Evolutionary conservation across 1,140 invertebrate genomes (phyloP).

Genomic region (Calosoma granatense): DNA sequence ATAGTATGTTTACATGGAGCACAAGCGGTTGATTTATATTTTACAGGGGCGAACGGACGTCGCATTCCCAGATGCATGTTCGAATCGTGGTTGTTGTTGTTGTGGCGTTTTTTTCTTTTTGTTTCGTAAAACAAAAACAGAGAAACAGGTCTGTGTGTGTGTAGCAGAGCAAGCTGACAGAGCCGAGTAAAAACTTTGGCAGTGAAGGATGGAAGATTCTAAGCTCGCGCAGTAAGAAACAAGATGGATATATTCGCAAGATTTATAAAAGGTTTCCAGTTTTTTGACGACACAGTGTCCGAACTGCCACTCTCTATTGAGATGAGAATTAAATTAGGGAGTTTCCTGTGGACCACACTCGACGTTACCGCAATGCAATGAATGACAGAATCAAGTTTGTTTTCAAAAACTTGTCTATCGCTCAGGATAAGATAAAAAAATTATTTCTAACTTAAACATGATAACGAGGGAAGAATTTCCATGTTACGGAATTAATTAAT

Average conservation of each 20-base stretch:
- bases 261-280: conserved; percentile 17
- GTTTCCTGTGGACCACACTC: too few species aligned
- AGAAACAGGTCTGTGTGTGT: neutral
- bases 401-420: too few species aligned
- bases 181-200: neutral
- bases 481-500: too few species aligned
- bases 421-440: too few species aligned
- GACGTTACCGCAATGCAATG: too few species aligned
- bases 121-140: neutral
- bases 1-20: neutral
- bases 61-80: too few species aligned
- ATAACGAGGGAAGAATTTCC: too few species aligned
- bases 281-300: conserved; percentile 16
- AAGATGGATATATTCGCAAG: neutral
- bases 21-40: neutral
- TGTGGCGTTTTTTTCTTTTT: neutral
- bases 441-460: too few species aligned
- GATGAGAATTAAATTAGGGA: conserved; percentile 17
- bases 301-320: conserved; percentile 12
- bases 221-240: neutral
- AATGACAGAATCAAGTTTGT: too few species aligned
- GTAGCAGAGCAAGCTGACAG: too few species aligned
- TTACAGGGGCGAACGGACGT: neutral
- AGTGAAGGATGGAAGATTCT: neutral
- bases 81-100: too few species aligned